Evolutionary conservation across 1,140 invertebrate species (phyloP).

Genomic region (Platyura marginata): DNA sequence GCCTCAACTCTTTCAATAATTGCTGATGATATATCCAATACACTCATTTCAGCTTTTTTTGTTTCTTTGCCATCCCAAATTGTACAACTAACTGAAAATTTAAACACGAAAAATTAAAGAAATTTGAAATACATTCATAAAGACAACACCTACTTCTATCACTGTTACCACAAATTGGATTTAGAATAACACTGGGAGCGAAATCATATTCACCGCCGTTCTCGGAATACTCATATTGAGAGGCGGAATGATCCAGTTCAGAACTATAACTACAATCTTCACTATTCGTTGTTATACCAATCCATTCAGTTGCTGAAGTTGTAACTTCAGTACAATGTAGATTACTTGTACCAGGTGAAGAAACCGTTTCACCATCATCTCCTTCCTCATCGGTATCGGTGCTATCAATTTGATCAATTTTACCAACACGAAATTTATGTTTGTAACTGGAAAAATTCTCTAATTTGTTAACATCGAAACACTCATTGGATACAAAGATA

Average conservation of each 20-base stretch:
- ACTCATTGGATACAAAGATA: too few relatives aligned
- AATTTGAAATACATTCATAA: conserved; percentile 2
- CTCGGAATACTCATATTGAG: conserved; percentile 25
- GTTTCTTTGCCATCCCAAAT: conserved; percentile 81
- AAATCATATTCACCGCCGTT: conserved; percentile 50
- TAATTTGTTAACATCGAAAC: too few relatives aligned
- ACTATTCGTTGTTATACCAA: conserved; percentile 69
- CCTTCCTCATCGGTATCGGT: conserved; percentile 34
- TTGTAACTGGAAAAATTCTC: too few relatives aligned
- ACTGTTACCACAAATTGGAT: conserved; percentile 43
- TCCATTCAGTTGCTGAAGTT: conserved; percentile 63
- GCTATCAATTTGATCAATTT: too few relatives aligned
- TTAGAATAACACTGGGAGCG: conserved; percentile 50
- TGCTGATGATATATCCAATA: conserved; percentile 82
- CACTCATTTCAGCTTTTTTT: conserved; percentile 82
- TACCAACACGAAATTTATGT: too few relatives aligned
- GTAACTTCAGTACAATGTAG: conserved; percentile 14
- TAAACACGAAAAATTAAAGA: not conserved
- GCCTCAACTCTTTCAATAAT: conserved; percentile 80
- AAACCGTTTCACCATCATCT: conserved; percentile 29
- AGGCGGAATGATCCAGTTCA: conserved; percentile 42
- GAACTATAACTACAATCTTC: conserved; percentile 68
- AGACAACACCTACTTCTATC: conserved; percentile 46
- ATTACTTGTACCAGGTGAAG: conserved; percentile 22
- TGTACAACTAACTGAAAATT: conserved; percentile 73